A percentile compares a stretch with the other conserved stretches of the same genome.
Evolutionary conservation across 2,888 invertebrate genomes (phyloP).

Genomic region (Theretra japonica): DNA sequence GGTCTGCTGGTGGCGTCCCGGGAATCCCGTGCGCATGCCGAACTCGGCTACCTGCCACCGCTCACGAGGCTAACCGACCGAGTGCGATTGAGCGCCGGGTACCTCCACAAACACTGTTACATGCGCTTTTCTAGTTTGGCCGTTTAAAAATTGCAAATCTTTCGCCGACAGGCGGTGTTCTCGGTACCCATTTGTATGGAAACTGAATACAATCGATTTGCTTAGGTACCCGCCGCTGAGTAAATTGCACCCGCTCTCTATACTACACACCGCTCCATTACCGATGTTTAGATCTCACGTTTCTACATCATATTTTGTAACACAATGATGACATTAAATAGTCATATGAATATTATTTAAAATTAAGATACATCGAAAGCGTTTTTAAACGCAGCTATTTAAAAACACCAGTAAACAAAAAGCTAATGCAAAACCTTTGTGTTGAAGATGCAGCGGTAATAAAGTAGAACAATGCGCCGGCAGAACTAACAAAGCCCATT

Average conservation of each 20-base stretch:
- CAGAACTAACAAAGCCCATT: constrained; percentile 20
- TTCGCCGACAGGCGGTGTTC: constrained; percentile 29
- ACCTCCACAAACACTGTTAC: constrained; percentile 45
- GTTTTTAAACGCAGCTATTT: background rate
- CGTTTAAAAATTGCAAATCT: constrained; percentile 44
- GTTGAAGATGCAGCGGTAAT: constrained; percentile 18
- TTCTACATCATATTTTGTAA: background rate
- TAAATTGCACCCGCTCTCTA: constrained; percentile 15
- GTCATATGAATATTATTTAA: background rate
- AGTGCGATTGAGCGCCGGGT: constrained; percentile 47
- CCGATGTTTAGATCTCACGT: background rate
- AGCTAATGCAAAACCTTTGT: background rate
- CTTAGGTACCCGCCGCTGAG: constrained; percentile 7
- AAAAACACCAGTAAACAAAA: constrained; percentile 7
- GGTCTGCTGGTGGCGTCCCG: constrained; percentile 48
- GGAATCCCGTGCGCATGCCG: constrained; percentile 56
- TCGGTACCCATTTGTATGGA: constrained; percentile 22
- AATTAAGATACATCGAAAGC: background rate
- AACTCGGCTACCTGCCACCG: constrained; percentile 52
- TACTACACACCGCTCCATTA: constrained; percentile 5
- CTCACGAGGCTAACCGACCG: constrained; percentile 47
- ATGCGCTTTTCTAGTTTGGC: constrained; percentile 42
- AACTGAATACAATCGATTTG: constrained; percentile 21
- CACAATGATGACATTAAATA: background rate
- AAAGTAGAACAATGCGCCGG: constrained; percentile 25